A percentile compares a stretch with the other conserved stretches of the same genome.
phyloP scores from a whole-genome alignment of 2,888 invertebrate genomes.

The Coleophora deauratella region DNA sequence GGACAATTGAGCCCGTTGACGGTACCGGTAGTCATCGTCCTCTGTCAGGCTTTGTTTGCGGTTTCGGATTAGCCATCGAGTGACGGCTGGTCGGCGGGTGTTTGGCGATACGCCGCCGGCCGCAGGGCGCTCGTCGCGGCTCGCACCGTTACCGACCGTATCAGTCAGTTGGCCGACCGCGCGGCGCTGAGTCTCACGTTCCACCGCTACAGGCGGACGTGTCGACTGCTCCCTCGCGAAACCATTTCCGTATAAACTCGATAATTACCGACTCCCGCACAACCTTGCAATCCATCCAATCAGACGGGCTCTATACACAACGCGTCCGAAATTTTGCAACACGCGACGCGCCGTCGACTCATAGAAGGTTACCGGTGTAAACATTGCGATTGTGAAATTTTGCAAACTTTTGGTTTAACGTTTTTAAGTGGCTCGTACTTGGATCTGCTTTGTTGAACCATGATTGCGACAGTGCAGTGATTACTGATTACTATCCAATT shows the following conservation, averaged over 20 bases:
- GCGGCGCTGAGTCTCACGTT: constrained; percentile 34
- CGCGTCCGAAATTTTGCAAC: constrained; percentile 50
- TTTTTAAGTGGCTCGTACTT: constrained; percentile 25
- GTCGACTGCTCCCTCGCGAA: constrained; percentile 15
- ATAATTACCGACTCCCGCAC: constrained; percentile 28
- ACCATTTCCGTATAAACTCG: constrained; percentile 30
- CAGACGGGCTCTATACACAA: constrained; percentile 22
- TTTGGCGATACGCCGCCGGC: not conserved
- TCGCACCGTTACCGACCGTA: constrained; percentile 1
- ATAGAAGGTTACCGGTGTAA: constrained; percentile 37
- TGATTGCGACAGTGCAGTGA: constrained; percentile 14
- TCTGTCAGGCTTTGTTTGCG: too few relatives aligned
- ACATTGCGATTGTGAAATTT: constrained; percentile 41
- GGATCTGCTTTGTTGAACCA: constrained; percentile 7
- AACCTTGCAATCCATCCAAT: constrained; percentile 34
- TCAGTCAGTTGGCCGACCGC: constrained; percentile 35
- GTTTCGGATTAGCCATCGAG: too few relatives aligned
- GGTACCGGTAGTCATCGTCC: too few relatives aligned
- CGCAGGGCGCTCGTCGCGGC: not conserved
- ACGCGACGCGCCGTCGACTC: constrained; percentile 27
- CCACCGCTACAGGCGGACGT: constrained; percentile 18
- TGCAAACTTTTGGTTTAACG: constrained; percentile 26
- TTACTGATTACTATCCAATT: not conserved
- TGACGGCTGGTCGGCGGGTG: too few relatives aligned
- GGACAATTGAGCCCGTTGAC: too few relatives aligned